Evolutionary conservation across 30 jellyfish, hydroid and myxozoan species (phyloP), one percentile per base, ranked within the genome.

Genomic region (Pseudorhiza aurosa): DNA sequence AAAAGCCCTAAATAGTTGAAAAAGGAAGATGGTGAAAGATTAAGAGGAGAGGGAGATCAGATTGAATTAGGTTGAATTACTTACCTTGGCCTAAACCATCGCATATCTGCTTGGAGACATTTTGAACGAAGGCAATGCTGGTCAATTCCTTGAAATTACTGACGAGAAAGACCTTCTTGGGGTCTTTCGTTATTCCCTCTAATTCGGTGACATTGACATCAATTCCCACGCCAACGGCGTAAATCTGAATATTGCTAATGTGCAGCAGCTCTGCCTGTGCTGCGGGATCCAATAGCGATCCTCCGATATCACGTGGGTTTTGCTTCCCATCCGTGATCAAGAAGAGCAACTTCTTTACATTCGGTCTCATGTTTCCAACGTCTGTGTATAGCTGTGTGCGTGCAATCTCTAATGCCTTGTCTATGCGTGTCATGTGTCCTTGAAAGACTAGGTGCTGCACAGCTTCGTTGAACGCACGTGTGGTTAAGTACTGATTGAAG

Each of bases 261-360:
- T 69, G 87, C 28, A 88, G 72, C 1, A 31, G 50, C 18, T 39
- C 83, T 0, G 96, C 87, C 27, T 76, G 77, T 50, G 26, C 21
- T 7, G 68, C 60, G 5, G 91, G 91, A 31, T 42, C 60, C 49
- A 75, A 47, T 57, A 7, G 11, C 7, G 11, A 58, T 31, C 83
- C 87, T 22, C 50, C 49, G 33, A 26, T 56, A 25, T 17, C 12
- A 29, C 62, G 77, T 0, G 96, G 91, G 53, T 77, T 75, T 69
- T 86, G 96, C 45, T 88, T 36, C 31, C 96, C 91, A 49, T 85
- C 96, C 14, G 96, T 72, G 28, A 85, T 64, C 68, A 85, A 46
- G 68, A 85, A 63, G 17, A 85, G 77, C 0, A 85, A 42, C 64
- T 85, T 85, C 9, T 62, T 60, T 24, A 73, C 89, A 35, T 65